phyloP scores from a whole-genome alignment of 2,797 vertebrate species.

The Margarornis squamiger region DNA sequence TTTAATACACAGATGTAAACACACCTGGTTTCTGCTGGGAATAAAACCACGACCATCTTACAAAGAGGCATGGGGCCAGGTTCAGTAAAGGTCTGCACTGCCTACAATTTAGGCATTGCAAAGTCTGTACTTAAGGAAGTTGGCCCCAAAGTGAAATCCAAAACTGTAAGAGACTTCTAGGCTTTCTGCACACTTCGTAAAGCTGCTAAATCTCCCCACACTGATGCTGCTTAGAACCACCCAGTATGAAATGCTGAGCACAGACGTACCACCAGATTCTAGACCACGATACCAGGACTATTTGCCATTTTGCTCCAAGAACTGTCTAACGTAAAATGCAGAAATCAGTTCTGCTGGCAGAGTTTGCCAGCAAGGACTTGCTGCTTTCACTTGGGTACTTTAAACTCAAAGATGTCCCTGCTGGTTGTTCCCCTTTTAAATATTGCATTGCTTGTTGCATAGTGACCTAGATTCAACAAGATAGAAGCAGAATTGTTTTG shows the following conservation, averaged over 20 bases:
- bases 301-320: background rate
- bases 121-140: background rate
- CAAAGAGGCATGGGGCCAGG: conserved; percentile 5
- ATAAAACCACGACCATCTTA: conserved; percentile 59
- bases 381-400: background rate
- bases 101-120: background rate
- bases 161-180: background rate
- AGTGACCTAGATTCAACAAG: conserved; percentile 53
- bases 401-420: background rate
- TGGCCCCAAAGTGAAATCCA: background rate
- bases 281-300: background rate
- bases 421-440: conserved; percentile 27
- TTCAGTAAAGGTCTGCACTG: background rate
- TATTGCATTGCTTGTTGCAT: conserved; percentile 47
- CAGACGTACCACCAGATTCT: background rate
- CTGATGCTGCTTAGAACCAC: background rate
- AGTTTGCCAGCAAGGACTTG: background rate
- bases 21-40: conserved; percentile 75
- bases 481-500: conserved; percentile 15
- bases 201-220: background rate
- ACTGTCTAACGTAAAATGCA: background rate
- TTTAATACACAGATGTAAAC: conserved; percentile 70
- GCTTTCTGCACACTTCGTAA: background rate
- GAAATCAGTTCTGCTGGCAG: background rate
- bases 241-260: background rate